Base-by-base conservation (phyloP, 2,888 invertebrate species). In the Macrophya annulata region DNA sequence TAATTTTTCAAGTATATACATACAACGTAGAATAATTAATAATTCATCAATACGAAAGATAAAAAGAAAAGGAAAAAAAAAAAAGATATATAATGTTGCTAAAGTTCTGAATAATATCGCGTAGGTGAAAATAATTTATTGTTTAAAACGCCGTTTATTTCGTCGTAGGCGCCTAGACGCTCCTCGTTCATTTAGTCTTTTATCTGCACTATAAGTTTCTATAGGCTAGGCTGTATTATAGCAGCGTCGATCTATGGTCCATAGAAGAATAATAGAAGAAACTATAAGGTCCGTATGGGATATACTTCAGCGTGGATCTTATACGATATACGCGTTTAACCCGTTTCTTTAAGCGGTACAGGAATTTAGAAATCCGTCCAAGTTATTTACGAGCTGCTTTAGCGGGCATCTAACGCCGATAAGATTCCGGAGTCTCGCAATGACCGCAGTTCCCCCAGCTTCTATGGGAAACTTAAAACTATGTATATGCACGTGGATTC, bases 121-220 rank as follows among this genome's bases (percentile, higher is more conserved):
- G 91, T 91, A 90, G 91, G 91, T 90, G 91, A 88, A 88, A 89
- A 89, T 90, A 89, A 91, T 91, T 91, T 91, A 91, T 91, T 87
- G 89, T 89, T 88, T 89, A 87, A 43, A 21, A 21, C 74, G 21
- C 45, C 45, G 74, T 12, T 40, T 17, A 21, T 31, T 3, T 8
- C 68, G 68, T 68, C 68, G 68, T 68, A 68, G 68, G 68, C 68
- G 68, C 68, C 31, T 37, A 68, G 43, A 74, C 45, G 43, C 21
- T 21, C 17, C 43, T 45, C 45, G 43, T 10, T 21, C 17, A 21
- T 74, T 43, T 43, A 17, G 9, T 71, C n/a, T 40, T 71, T n/a
- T 40, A 17, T 31, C 25, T 45, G 45, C 74, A 74, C 17, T 15
- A 31, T 25, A 45, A 74, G 21, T 40, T 1, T 31, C 0, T 17